Base-by-base conservation (phyloP, 1,140 invertebrate species). In the Oedothorax gibbosus region DNA sequence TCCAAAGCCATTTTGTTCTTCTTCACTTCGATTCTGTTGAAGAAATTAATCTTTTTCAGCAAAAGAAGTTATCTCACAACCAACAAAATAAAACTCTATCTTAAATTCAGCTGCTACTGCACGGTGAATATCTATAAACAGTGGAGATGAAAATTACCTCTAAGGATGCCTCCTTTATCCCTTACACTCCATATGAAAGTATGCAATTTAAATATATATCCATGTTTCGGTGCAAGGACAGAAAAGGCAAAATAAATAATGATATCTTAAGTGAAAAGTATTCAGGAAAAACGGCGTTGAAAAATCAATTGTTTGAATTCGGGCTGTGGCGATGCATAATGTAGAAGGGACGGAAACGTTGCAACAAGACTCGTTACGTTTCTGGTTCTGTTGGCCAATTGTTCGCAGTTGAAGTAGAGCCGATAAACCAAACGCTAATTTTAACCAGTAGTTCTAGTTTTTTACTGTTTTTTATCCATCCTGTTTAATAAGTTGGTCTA, bases 271-370 rank as follows among this genome's bases (percentile, higher is more conserved):
- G 51, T 79, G 62, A 79, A 79, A 62, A 79, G 51, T 35, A 79
- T 68, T 53, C 51, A n/a, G 54, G 21, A 20, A 79, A 49, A 66
- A 79, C 66, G 51, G 77, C 77, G 78, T 71, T 71, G 66, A 81
- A 71, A 81, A 81, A 81, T 81, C 78, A 81, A 81, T 81, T 81
- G 78, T 81, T 81, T 71, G 78, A 81, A 81, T 81, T 81, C 54
- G 20, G 1, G 78, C 71, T 81, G 56, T 57, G 78, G 78, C 68
- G 78, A 60, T 81, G 78, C 78, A 81, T 81, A 69, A 71, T 81
- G 78, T 71, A 81, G 66, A 62, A 81, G 77, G 66, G 53, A 60
- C 66, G 66, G 71, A 81, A 81, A 20, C 71, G 21, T 71, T 65
- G 15, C 53, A 81, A 81, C 66, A 81, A 81, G 65, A 81, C 78